These are phyloP conservation scores for Marmota monax DNA, from an alignment of 2,113 vertebrate genomes.

Conservation along the genomic window DNA sequence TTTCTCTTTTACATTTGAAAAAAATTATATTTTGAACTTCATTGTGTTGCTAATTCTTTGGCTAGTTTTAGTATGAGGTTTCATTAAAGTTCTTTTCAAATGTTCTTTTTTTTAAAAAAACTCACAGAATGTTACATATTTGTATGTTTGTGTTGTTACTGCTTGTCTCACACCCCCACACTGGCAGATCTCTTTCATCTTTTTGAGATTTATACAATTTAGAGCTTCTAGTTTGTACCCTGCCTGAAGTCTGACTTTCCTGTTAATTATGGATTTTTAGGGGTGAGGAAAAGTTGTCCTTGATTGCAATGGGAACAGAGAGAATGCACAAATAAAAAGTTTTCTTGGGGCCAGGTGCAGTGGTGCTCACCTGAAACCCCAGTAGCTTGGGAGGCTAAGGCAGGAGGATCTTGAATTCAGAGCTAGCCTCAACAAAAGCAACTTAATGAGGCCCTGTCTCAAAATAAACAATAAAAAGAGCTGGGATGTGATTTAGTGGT, in stretches of 20 bases:
- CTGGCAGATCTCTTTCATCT: neutral
- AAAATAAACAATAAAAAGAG: too few species aligned
- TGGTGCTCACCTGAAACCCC: too few species aligned
- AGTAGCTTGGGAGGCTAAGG: too few species aligned
- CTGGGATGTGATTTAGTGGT: too few species aligned
- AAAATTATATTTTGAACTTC: neutral
- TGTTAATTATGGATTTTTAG: neutral
- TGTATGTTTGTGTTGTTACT: neutral
- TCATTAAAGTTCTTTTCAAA: neutral
- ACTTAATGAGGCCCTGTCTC: too few species aligned
- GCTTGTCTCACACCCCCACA: neutral
- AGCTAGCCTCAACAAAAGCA: too few species aligned
- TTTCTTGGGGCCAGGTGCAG: neutral
- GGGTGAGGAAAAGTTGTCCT: neutral
- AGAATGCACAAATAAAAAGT: neutral
- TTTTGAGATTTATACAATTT: slow-evolving; percentile 6
- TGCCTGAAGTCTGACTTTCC: neutral
- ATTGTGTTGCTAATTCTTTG: neutral
- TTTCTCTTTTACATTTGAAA: neutral
- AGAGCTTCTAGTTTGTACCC: slow-evolving; percentile 15
- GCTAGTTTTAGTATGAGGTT: neutral
- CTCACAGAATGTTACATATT: neutral
- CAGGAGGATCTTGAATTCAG: too few species aligned
- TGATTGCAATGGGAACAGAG: neutral
- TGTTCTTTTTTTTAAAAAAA: neutral